A percentile compares a stretch with the other conserved stretches of the same genome.
Conservation (phyloP, 2,797 vertebrate genomes). For the Propithecus deckenii region DNA sequence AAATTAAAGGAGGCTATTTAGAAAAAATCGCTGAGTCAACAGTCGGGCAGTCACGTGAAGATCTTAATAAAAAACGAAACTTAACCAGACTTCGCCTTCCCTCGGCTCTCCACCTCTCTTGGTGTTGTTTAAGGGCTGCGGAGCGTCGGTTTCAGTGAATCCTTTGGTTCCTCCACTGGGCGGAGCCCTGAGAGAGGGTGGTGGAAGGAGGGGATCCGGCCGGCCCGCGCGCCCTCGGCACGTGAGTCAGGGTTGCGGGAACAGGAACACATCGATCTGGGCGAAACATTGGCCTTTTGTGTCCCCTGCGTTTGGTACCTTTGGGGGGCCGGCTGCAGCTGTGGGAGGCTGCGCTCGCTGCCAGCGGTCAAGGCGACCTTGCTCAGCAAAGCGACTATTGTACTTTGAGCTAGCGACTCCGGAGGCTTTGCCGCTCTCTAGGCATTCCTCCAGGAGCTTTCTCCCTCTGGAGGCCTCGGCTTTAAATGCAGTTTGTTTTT, state of each 20-base stretch:
- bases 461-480: constrained; percentile 49
- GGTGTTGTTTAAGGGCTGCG: background rate
- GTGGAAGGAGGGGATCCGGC: background rate
- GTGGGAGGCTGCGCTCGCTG: background rate
- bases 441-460: constrained; percentile 33
- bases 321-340: background rate
- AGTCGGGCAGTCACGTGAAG: constrained; percentile 77
- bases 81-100: background rate
- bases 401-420: constrained; percentile 13
- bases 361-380: constrained; percentile 51
- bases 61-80: constrained; percentile 62
- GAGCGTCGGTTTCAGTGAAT: background rate
- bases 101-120: background rate
- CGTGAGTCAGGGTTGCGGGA: background rate
- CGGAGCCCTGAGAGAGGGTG: background rate
- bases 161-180: background rate
- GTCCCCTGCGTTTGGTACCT: background rate
- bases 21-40: constrained; percentile 84
- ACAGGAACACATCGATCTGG: background rate
- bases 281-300: background rate
- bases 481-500: constrained; percentile 67
- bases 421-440: background rate
- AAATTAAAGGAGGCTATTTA: constrained; percentile 65
- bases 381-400: background rate
- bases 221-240: background rate